A percentile compares a stretch with the other conserved stretches of the same genome.
Conservation (phyloP, 2,113 vertebrate genomes). For the Agelaius phoeniceus region DNA sequence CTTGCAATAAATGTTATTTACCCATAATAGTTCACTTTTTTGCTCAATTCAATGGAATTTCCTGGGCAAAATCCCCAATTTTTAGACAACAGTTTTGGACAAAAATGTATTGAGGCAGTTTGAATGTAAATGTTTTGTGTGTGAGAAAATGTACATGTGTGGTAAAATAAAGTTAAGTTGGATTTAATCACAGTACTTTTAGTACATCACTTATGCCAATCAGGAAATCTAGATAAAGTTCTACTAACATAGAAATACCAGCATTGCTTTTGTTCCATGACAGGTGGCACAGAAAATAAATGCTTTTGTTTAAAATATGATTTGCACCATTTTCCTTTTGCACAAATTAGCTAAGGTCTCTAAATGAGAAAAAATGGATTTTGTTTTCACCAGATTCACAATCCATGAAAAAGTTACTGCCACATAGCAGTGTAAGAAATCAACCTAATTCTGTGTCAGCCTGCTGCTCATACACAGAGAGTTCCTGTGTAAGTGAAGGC, state of each 20-base stretch:
- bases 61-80: not conserved
- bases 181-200: slow-evolving; percentile 34
- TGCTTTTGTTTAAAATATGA: not conserved
- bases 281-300: not conserved
- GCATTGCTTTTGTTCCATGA: not conserved
- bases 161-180: not conserved
- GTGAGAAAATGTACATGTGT: not conserved
- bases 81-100: not conserved
- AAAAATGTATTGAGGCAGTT: not conserved
- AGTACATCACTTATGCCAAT: slow-evolving; percentile 3
- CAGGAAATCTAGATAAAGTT: slow-evolving; percentile 53
- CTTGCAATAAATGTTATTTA: not conserved
- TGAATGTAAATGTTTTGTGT: not conserved
- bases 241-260: not conserved
- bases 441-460: not conserved
- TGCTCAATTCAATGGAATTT: not conserved
- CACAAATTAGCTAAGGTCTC: not conserved
- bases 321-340: not conserved
- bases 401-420: not conserved
- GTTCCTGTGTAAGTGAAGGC: not conserved
- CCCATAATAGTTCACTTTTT: not conserved
- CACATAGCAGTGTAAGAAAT: not conserved
- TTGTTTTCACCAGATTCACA: not conserved
- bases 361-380: not conserved
- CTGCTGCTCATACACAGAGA: not conserved